These are phyloP conservation scores for Rhabdomys pumilio DNA, from an alignment of 2,797 vertebrate species.

Conservation along the genomic window DNA sequence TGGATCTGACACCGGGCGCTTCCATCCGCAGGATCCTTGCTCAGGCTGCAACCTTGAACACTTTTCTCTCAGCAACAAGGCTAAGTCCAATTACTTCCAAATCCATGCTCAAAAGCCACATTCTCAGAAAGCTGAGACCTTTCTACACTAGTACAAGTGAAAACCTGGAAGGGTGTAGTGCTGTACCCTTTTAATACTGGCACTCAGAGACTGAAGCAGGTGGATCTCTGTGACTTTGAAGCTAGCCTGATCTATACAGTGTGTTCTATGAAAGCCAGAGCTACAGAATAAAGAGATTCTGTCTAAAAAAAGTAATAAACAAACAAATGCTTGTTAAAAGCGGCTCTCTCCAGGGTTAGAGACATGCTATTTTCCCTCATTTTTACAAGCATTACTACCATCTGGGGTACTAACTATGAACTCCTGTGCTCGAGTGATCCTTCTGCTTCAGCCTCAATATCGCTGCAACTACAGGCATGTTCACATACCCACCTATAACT, in stretches of 20 bases:
- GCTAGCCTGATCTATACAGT: neutral
- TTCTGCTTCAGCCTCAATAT: neutral
- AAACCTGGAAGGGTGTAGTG: neutral
- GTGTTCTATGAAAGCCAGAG: neutral
- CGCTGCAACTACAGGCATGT: neutral
- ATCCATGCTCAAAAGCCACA: neutral
- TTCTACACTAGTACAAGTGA: neutral
- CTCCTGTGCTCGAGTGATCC: too few species aligned
- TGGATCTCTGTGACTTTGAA: neutral
- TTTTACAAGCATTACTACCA: neutral
- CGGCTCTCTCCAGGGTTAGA: neutral
- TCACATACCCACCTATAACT: too few species aligned
- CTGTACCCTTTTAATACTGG: neutral
- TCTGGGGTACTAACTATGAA: neutral
- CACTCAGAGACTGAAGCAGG: neutral
- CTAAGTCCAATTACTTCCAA: neutral
- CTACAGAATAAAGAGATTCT: neutral
- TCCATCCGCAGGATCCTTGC: neutral
- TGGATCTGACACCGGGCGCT: neutral
- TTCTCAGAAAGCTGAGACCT: neutral
- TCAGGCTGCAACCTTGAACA: neutral
- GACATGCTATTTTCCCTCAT: too few species aligned
- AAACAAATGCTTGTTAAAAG: neutral
- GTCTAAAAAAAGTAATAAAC: neutral
- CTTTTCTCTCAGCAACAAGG: neutral